Percentiles rank a stretch among this genome's conserved stretches.
Conservation (phyloP, 1,140 invertebrate species). For the Drosophila sturtevanti region DNA sequence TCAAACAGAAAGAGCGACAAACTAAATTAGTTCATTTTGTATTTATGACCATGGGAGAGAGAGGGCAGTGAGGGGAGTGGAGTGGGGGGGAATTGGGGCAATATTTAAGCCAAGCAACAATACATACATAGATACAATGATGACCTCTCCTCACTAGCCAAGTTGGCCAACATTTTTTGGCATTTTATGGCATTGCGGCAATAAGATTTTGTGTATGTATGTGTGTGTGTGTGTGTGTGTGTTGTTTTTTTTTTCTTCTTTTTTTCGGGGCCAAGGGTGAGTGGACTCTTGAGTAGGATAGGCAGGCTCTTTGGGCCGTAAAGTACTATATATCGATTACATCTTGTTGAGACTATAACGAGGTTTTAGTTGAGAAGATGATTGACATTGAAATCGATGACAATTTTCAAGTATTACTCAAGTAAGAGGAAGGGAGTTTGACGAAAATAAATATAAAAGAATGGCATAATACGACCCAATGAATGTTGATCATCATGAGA, state of each 20-base stretch:
- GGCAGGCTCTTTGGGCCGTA: constrained; percentile 1
- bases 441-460: background rate
- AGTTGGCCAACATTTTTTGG: constrained; percentile 65
- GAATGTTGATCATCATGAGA: no score
- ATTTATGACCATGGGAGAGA: constrained; percentile 24
- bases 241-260: constrained; percentile 17
- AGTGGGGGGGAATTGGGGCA: background rate
- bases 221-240: no score
- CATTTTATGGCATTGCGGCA: constrained; percentile 68
- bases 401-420: background rate
- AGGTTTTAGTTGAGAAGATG: background rate
- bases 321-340: constrained; percentile 5
- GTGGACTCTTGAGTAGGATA: background rate
- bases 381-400: background rate
- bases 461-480: background rate
- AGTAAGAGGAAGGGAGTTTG: background rate
- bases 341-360: constrained; percentile 1
- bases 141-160: constrained; percentile 7
- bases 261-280: constrained; percentile 21
- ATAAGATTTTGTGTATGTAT: constrained; percentile 50
- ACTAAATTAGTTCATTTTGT: constrained; percentile 73
- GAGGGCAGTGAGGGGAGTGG: background rate
- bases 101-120: constrained; percentile 14
- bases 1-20: constrained; percentile 34
- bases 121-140: background rate